Evolutionary conservation across 2,113 vertebrate genomes (phyloP), one percentile per base, ranked within the genome.

Genomic region (Halichoerus grypus): DNA sequence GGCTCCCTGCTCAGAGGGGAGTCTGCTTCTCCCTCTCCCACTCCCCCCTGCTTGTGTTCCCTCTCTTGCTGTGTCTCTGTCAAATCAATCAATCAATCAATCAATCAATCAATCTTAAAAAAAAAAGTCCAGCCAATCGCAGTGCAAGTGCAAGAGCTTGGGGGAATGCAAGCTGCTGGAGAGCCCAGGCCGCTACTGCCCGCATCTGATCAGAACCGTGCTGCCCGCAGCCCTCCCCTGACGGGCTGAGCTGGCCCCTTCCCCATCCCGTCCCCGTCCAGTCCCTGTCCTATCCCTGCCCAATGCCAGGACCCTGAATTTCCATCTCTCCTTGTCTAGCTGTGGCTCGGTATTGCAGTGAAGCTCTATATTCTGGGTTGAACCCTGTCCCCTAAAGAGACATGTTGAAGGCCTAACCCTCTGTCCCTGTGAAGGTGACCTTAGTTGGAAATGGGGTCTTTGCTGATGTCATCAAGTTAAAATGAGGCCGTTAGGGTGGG

Each of bases 171-270:
- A 88, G 76, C 14, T 0, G 2, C 63, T 21, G 31, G 46, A 46
- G 36, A 14, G 31, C n/a, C 46, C 49, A 22, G 24, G 74, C 12
- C 28, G 2, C 69, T 7, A 1, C 46, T 11, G 28, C 5, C 74
- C 0, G 1, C 4, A 3, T 24, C 10, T 7, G 49, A 49, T 59
- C 88, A 7, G 67, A 57, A 8, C 36, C 0, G 1, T 0, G 8
- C 12, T 12, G n/a, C 12, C 8, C 1, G 3, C 16, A 3, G 14
- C 57, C 5, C 22, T 7, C 15, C 51, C 51, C 13, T 16, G 26
- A 14, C 5, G 3, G 0, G 31, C 7, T 2, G 5, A 46, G 76
- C 36, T 2, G 11, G 51, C 1, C 28, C 33, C 8, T 16, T 19
- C 33, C 5, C 65, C 1, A 7, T 10, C 67, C n/a, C 2, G 5